Conservation (phyloP, 2,888 invertebrate species). For the Cerastis rubricosa region DNA sequence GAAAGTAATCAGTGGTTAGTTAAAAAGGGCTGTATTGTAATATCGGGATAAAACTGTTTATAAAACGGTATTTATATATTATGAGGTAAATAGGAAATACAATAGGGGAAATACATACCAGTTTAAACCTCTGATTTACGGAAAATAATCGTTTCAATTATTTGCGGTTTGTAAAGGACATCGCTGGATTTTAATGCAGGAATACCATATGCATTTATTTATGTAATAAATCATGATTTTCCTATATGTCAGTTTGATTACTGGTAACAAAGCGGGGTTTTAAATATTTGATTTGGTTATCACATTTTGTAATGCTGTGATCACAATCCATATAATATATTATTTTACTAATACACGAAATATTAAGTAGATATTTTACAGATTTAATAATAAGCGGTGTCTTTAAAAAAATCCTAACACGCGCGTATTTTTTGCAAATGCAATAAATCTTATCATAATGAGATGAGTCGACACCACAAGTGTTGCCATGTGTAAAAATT, state of each 20-base stretch:
- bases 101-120: background rate
- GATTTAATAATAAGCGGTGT: background rate
- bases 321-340: background rate
- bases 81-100: constrained; percentile 34
- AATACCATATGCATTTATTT: constrained; percentile 4
- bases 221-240: constrained; percentile 27
- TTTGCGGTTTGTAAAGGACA: constrained; percentile 41
- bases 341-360: background rate
- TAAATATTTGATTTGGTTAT: background rate
- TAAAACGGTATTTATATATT: constrained; percentile 10
- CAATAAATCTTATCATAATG: constrained; percentile 52
- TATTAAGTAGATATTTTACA: constrained; percentile 19
- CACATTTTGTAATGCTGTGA: background rate
- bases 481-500: constrained; percentile 53
- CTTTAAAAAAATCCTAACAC: constrained; percentile 24
- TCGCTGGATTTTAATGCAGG: constrained; percentile 2
- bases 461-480: constrained; percentile 58
- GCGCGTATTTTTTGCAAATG: constrained; percentile 34
- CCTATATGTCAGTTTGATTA: constrained; percentile 5
- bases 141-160: constrained; percentile 43
- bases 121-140: constrained; percentile 51
- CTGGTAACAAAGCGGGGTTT: background rate
- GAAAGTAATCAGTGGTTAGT: background rate
- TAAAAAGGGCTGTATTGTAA: background rate
- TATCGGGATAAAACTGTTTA: background rate